phyloP scores from a whole-genome alignment of 2,888 invertebrate genomes.

The Podabrus alpinus region DNA sequence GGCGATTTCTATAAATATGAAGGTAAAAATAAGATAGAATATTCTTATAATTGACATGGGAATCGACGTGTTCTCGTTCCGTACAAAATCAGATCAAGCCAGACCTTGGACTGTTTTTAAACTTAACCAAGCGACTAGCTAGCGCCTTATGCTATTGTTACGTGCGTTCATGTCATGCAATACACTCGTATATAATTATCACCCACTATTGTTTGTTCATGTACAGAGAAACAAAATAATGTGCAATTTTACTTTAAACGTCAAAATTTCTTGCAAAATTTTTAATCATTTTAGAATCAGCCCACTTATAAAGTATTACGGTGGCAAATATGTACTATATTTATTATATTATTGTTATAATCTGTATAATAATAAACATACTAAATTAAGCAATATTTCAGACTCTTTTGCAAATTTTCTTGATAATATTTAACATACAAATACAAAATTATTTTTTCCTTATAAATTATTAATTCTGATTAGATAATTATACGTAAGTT shows the following conservation, averaged over 20 bases:
- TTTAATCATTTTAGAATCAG: background rate
- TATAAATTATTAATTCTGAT: no score
- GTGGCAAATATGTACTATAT: no score
- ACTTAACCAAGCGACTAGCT: conserved; percentile 43
- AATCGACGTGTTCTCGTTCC: conserved; percentile 50
- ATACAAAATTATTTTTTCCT: no score
- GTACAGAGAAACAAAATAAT: conserved; percentile 18
- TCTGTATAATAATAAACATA: no score
- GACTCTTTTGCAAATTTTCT: no score
- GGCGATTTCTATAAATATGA: conserved; percentile 33
- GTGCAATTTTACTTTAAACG: background rate
- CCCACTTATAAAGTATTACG: background rate
- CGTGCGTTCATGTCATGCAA: conserved; percentile 39
- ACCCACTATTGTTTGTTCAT: conserved; percentile 39
- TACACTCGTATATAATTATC: conserved; percentile 43
- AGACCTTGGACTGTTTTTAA: conserved; percentile 49
- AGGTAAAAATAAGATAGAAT: conserved; percentile 25
- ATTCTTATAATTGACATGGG: conserved; percentile 50
- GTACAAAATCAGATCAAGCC: conserved; percentile 47
- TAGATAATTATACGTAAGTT: no score
- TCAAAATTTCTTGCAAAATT: conserved; percentile 1
- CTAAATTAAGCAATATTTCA: no score
- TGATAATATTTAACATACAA: no score
- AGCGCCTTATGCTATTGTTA: conserved; percentile 42
- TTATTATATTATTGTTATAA: no score